A percentile compares a stretch with the other conserved stretches of the same genome.
phyloP scores from a whole-genome alignment of 2,888 invertebrate genomes.

The Drosophila mimica region DNA sequence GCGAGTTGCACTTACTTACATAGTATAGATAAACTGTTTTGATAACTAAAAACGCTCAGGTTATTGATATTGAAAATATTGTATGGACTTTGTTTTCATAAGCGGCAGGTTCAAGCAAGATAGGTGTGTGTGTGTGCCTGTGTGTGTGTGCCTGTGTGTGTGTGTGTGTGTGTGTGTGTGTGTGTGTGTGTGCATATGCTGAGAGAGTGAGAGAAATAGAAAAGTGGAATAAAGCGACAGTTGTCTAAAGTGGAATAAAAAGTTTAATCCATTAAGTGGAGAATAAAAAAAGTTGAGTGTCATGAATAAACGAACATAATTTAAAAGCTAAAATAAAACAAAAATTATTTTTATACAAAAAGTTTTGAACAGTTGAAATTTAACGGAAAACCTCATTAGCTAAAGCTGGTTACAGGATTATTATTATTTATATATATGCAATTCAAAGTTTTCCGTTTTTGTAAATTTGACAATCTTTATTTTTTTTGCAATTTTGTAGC shows the following conservation, averaged over 20 bases:
- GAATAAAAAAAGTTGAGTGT: not conserved
- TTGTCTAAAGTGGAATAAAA: constrained; percentile 8
- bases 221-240: constrained; percentile 3
- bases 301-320: not conserved
- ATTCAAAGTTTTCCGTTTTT: not conserved
- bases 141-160: not conserved
- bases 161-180: not conserved
- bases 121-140: not conserved
- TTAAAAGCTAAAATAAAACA: not conserved
- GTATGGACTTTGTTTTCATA: constrained; percentile 43
- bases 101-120: not conserved
- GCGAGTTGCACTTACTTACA: constrained; percentile 52
- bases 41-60: constrained; percentile 70
- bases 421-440: not conserved
- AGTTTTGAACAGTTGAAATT: not conserved
- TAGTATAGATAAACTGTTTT: constrained; percentile 75
- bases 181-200: not conserved
- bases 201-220: not conserved
- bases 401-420: not conserved
- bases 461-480: not conserved
- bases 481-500: rapidly evolving
- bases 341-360: not conserved
- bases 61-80: constrained; percentile 76
- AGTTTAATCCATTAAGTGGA: constrained; percentile 17
- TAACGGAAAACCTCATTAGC: not conserved